Evolutionary conservation across 1,140 invertebrate genomes (phyloP).

Genomic region (Euwallacea similis): DNA sequence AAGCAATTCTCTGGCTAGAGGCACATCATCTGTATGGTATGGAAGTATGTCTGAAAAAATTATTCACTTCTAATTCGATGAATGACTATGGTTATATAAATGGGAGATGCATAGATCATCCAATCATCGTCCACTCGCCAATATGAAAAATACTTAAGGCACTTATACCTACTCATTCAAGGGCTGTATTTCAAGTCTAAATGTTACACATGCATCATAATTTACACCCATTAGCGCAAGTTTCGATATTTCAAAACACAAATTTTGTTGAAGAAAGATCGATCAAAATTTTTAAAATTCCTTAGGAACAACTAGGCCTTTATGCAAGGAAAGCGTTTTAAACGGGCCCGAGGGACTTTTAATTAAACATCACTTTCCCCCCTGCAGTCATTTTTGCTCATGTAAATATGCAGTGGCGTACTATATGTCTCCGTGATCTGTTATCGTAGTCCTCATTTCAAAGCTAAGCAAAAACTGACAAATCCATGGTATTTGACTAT

Average conservation of each 20-base stretch:
- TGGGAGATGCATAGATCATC: background rate
- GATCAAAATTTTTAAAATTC: conserved; percentile 22
- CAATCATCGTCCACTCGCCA: background rate
- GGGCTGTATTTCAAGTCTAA: too few species aligned
- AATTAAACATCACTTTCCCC: conserved; percentile 51
- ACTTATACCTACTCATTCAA: background rate
- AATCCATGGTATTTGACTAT: too few species aligned
- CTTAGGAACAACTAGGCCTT: conserved; percentile 38
- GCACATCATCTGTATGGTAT: conserved; percentile 68
- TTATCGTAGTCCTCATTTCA: too few species aligned
- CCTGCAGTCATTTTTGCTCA: conserved; percentile 19
- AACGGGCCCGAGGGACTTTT: conserved; percentile 51
- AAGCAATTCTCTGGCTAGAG: conserved; percentile 80
- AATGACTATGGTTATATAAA: background rate
- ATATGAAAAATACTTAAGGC: background rate
- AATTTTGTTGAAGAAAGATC: too few species aligned
- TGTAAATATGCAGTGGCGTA: conserved; percentile 19
- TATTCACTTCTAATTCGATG: conserved; percentile 20
- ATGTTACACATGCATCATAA: too few species aligned
- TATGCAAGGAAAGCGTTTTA: conserved; percentile 43
- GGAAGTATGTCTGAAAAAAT: conserved; percentile 75
- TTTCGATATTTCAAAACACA: too few species aligned
- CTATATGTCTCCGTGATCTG: background rate
- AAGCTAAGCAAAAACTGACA: too few species aligned
- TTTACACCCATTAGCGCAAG: too few species aligned